Evolutionary conservation across 1,140 invertebrate species (phyloP), one percentile per base, ranked within the genome.

Genomic region (Drosophila repleta): DNA sequence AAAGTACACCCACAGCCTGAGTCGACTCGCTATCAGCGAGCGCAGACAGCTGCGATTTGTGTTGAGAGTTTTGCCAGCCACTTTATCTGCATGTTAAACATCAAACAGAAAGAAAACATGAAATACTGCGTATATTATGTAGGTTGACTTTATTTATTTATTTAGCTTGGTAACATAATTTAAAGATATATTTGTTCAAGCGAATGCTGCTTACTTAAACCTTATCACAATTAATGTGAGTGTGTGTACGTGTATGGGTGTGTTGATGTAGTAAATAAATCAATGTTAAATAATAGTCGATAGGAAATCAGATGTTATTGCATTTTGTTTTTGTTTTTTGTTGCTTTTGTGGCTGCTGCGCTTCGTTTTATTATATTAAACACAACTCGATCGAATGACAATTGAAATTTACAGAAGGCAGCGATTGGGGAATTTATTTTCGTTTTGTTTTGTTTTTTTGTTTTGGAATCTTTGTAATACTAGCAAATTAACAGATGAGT

Each of bases 161-260:
- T 87, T 85, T 78, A 76, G 32, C 58, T 78, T 48, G 62, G 79
- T 87, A 87, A 83, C 58, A 61, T 87, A 70, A 68, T 74, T 76
- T 87, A 80, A 71, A 87, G 82, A 82, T 82, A 85, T 64, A 82
- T 72, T 87, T 82, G 74, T 72, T 75, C 62, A 72, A 67, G 74
- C 51, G 74, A 82, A 76, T 64, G 74, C 63, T 55, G 82, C 79
- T 88, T 71, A 80, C 81, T 80, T 85, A 87, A 83, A 79, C 84
- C 48, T 73, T 87, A 87, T 87, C 83, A 87, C 83, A 88, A 88
- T 68, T 45, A 52, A 52, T 79, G 55, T 64, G 67, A 35, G 45
- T 20, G 43, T 15, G 43, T 67, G 29, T 41, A 55, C 53, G 63
- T 61, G 53, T 39, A 29, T 60, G 41, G 71, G 71, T 45, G 32